Evolutionary conservation across 1,140 invertebrate genomes (phyloP).

Genomic region (Monomorium pharaonis): DNA sequence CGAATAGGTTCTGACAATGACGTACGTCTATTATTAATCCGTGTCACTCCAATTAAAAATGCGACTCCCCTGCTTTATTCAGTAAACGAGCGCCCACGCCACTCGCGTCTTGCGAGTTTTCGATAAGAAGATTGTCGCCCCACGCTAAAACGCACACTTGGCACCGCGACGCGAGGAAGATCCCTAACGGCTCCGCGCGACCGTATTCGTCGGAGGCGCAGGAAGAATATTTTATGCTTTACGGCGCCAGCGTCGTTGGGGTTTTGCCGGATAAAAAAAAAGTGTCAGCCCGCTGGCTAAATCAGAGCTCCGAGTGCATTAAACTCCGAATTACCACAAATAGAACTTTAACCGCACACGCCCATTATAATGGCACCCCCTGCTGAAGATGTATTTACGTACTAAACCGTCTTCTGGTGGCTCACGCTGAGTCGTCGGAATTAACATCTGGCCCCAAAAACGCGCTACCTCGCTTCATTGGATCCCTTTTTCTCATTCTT

Average conservation of each 20-base stretch:
- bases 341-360: constrained; percentile 85
- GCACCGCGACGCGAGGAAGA: neutral
- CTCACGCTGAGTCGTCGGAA: constrained; percentile 83
- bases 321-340: constrained; percentile 85
- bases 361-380: constrained; percentile 85
- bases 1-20: neutral
- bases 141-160: neutral
- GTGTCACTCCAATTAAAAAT: constrained; percentile 17
- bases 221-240: constrained; percentile 81
- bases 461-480: constrained; percentile 71
- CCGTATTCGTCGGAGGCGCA: constrained; percentile 60
- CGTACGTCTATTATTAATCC: constrained; percentile 43
- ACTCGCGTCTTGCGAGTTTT: neutral
- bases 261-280: constrained; percentile 69
- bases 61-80: neutral
- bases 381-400: constrained; percentile 84
- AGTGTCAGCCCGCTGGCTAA: constrained; percentile 75
- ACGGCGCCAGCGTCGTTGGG: constrained; percentile 72
- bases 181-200: constrained; percentile 5
- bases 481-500: constrained; percentile 62
- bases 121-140: neutral
- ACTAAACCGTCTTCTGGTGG: constrained; percentile 80
- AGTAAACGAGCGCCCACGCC: neutral
- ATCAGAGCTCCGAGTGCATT: constrained; percentile 82
- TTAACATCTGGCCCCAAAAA: constrained; percentile 83